Evolutionary conservation across 2,113 vertebrate genomes (phyloP).

Genomic region (Monopterus albus): DNA sequence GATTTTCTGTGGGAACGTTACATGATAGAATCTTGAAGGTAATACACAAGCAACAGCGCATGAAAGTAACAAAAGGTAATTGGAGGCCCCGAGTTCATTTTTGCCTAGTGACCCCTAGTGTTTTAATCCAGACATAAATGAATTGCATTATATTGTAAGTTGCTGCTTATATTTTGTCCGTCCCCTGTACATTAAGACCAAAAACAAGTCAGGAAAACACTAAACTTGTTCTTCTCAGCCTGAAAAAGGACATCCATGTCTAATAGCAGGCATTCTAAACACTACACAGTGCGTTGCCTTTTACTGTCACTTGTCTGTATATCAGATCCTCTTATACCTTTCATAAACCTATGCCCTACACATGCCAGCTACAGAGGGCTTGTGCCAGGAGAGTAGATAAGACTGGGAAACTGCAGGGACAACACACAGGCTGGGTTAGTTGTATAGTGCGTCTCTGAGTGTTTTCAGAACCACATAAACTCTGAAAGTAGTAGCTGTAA

Average conservation of each 20-base stretch:
- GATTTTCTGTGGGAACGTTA: neutral
- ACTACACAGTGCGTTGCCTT: neutral
- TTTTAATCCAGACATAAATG: neutral
- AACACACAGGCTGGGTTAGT: neutral
- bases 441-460: neutral
- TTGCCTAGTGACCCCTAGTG: too few species aligned
- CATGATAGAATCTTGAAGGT: neutral
- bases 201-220: too few species aligned
- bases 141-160: neutral
- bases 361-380: slow-evolving; percentile 40
- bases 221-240: too few species aligned
- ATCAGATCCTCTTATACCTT: slow-evolving; percentile 56
- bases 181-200: neutral
- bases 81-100: neutral
- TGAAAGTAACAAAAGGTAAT: neutral
- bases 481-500: neutral
- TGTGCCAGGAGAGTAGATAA: slow-evolving; percentile 50
- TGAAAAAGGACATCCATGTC: neutral
- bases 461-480: neutral
- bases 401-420: slow-evolving; percentile 13
- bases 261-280: neutral
- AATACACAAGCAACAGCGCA: neutral
- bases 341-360: slow-evolving; percentile 41
- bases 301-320: slow-evolving; percentile 17
- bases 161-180: neutral